A percentile compares a stretch with the other conserved stretches of the same genome.
phyloP scores from a whole-genome alignment of 2,888 invertebrate species.

The Noctua janthina region DNA sequence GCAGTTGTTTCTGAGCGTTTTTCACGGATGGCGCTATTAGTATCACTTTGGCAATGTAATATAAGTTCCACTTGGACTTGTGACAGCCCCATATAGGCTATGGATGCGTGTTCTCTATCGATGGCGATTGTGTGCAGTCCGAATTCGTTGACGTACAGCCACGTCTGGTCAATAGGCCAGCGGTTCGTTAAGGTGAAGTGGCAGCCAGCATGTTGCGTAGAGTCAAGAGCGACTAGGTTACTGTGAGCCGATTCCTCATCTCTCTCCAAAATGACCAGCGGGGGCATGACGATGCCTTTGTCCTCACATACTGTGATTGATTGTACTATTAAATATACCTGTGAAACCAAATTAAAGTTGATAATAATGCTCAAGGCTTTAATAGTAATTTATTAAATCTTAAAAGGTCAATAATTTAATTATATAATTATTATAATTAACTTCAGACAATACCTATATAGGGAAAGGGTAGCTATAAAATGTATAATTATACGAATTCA shows the following conservation, averaged over 20 bases:
- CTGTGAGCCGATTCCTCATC: conserved; percentile 82
- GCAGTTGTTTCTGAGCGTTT: conserved; percentile 77
- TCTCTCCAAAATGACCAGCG: conserved; percentile 82
- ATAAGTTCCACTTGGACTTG: conserved; percentile 87
- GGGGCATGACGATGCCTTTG: conserved; percentile 75
- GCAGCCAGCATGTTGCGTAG: conserved; percentile 74
- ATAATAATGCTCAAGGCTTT: background rate
- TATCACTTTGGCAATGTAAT: conserved; percentile 74
- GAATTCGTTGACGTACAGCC: conserved; percentile 83
- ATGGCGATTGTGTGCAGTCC: conserved; percentile 82
- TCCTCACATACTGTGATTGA: conserved; percentile 73
- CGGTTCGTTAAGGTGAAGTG: conserved; percentile 78
- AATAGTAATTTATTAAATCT: background rate
- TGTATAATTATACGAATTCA: conserved; percentile 26
- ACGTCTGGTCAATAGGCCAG: conserved; percentile 83
- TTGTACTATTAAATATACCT: conserved; percentile 81
- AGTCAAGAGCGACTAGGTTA: conserved; percentile 77
- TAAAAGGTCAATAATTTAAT: background rate
- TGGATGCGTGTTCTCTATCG: conserved; percentile 84
- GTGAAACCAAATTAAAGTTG: conserved; percentile 35
- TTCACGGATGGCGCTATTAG: conserved; percentile 67
- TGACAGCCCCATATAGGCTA: conserved; percentile 86
- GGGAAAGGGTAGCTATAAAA: background rate
- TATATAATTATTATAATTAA: background rate
- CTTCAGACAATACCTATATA: background rate